phyloP scores from a whole-genome alignment of 2,888 invertebrate genomes.

The Nephrotoma appendiculata region DNA sequence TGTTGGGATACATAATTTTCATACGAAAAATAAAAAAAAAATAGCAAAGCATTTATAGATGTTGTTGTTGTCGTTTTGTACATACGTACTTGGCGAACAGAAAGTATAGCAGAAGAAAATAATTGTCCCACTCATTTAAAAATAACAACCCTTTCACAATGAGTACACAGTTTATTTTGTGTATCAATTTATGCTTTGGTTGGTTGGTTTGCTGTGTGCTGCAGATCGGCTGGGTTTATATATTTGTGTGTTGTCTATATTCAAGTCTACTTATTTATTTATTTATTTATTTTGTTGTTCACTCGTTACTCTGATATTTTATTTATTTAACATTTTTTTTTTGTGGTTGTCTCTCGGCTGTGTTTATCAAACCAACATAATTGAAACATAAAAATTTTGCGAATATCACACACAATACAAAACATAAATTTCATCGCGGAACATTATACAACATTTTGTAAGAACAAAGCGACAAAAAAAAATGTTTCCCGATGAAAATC shows the following conservation, averaged over 20 bases:
- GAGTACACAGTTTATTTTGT: neutral
- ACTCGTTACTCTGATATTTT: neutral
- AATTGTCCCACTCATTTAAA: neutral
- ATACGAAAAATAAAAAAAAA: neutral
- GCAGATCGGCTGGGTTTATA: neutral
- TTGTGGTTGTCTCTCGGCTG: neutral
- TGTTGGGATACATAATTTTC: neutral
- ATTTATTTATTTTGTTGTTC: neutral
- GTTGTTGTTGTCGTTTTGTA: neutral
- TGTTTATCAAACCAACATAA: neutral
- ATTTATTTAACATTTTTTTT: neutral
- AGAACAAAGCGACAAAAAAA: neutral
- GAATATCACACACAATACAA: neutral
- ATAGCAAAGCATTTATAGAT: neutral
- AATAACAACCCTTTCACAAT: neutral
- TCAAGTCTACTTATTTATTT: neutral
- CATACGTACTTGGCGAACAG: neutral
- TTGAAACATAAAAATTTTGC: neutral
- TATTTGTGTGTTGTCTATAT: neutral
- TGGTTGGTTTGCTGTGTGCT: neutral
- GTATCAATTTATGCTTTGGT: neutral
- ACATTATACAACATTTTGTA: neutral
- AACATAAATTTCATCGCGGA: neutral
- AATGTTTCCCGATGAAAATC: neutral
- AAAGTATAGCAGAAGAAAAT: neutral